These are phyloP conservation scores for Andrena camellia DNA, from an alignment of 2,888 invertebrate genomes.

Conservation along the genomic window DNA sequence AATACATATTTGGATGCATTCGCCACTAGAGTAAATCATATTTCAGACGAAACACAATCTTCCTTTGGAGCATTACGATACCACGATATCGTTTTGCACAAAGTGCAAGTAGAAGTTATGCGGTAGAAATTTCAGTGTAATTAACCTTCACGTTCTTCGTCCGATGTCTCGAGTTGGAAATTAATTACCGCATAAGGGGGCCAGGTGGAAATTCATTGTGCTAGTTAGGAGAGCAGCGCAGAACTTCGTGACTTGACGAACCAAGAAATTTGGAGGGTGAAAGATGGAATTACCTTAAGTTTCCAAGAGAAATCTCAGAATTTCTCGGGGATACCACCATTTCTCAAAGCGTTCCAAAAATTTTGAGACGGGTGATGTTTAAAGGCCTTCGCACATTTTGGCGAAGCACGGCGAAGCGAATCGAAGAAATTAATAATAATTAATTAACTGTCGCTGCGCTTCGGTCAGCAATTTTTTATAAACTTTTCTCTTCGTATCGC, in stretches of 20 bases:
- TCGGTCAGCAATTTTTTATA: no score
- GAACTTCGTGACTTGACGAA: not conserved
- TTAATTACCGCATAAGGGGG: not conserved
- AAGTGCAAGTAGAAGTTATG: not conserved
- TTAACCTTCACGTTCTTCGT: not conserved
- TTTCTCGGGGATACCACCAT: not conserved
- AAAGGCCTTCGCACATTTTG: no score
- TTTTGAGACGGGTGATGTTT: not conserved
- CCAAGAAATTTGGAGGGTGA: conserved; percentile 12
- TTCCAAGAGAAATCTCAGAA: not conserved
- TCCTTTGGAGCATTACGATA: not conserved
- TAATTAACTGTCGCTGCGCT: no score
- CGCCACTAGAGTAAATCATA: not conserved
- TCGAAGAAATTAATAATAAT: no score
- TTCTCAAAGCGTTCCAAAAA: not conserved
- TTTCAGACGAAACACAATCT: not conserved
- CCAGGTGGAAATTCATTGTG: not conserved
- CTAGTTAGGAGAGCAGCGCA: conserved; percentile 4
- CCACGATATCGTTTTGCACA: not conserved
- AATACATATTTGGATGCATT: not conserved
- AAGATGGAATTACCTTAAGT: not conserved
- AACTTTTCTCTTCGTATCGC: no score
- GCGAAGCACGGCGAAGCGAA: no score
- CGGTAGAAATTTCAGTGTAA: not conserved
- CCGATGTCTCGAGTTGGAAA: not conserved